Percentiles rank a stretch among this genome's conserved stretches.
phyloP scores from a whole-genome alignment of 2,113 vertebrate species.

The Aspidoscelis tigris region DNA sequence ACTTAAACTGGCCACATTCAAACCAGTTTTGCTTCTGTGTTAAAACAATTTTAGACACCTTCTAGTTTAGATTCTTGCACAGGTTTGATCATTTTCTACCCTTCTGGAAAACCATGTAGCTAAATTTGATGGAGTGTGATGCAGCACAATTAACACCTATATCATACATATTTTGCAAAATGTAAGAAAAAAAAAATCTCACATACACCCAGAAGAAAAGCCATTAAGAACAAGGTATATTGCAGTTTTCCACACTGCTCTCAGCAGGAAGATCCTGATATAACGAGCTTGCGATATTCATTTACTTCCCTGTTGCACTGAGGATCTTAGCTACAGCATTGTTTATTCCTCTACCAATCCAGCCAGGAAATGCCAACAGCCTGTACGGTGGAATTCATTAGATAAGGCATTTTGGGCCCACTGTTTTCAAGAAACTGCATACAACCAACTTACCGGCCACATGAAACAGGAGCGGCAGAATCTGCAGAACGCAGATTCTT shows the following conservation, averaged over 20 bases:
- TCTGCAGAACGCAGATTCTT: too few species aligned
- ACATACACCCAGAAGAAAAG: not conserved
- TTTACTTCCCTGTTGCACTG: not conserved
- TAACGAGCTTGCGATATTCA: not conserved
- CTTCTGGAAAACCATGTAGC: not conserved
- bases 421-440: too few species aligned
- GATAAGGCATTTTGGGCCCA: too few species aligned
- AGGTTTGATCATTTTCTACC: not conserved
- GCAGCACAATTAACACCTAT: too few species aligned
- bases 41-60: not conserved
- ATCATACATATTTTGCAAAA: not conserved
- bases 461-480: too few species aligned
- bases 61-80: not conserved
- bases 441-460: too few species aligned
- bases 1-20: not conserved
- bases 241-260: not conserved
- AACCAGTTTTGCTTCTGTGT: not conserved
- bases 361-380: too few species aligned
- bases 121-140: not conserved
- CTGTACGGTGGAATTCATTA: too few species aligned
- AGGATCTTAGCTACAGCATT: not conserved
- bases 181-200: not conserved
- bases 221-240: not conserved
- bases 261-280: not conserved
- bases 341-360: too few species aligned